Conservation (phyloP, 1,140 invertebrate species). For the Macrosteles quadrilineatus region DNA sequence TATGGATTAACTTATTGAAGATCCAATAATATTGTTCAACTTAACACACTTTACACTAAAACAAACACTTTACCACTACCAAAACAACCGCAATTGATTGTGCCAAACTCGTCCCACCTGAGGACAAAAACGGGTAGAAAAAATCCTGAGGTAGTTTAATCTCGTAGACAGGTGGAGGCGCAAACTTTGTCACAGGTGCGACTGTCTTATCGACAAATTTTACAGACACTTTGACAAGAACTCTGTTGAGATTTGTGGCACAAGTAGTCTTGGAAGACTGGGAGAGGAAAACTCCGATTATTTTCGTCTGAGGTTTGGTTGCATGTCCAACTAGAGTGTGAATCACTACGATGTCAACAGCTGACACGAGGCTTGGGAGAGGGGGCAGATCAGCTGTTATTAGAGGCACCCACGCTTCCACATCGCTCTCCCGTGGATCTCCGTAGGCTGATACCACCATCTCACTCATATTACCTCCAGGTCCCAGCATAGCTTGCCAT, state of each 20-base stretch:
- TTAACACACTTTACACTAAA: too few species aligned
- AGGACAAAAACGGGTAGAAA: constrained; percentile 65
- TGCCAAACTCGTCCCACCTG: too few species aligned
- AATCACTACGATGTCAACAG: constrained; percentile 54
- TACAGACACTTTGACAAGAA: constrained; percentile 51
- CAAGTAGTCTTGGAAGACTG: not conserved
- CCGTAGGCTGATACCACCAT: constrained; percentile 28
- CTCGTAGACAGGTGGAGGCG: constrained; percentile 60
- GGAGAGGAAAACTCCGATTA: constrained; percentile 50
- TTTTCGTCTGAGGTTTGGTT: constrained; percentile 53
- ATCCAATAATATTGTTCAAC: too few species aligned
- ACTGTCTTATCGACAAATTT: constrained; percentile 61
- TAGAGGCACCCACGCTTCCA: constrained; percentile 36
- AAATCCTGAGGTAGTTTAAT: constrained; percentile 67
- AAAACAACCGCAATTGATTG: too few species aligned
- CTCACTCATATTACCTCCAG: not conserved
- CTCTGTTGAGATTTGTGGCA: too few species aligned
- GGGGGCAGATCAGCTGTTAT: not conserved
- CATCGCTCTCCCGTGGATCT: constrained; percentile 26
- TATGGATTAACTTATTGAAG: too few species aligned
- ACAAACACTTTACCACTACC: too few species aligned
- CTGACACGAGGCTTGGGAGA: constrained; percentile 45
- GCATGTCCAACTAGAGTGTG: constrained; percentile 54
- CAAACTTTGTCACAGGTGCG: constrained; percentile 55
- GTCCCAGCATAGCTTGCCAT: constrained; percentile 19